Evolutionary conservation across 2,888 invertebrate genomes (phyloP), one percentile per base, ranked within the genome.

Genomic region (Brenthis ino): DNA sequence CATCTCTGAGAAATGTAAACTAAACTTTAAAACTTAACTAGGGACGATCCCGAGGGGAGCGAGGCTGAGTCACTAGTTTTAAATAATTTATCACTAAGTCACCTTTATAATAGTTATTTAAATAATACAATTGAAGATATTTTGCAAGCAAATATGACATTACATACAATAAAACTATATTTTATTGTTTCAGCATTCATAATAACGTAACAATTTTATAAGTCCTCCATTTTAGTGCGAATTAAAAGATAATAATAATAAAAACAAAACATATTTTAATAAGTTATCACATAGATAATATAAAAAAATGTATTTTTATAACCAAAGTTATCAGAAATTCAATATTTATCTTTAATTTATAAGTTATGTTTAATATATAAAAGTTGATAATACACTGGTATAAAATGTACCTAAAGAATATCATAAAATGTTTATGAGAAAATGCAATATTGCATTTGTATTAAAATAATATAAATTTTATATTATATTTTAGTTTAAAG

Each of bases 321-420:
- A 76, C 79, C 76, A 79, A 77, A 85, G 82, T 87, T 91, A 89
- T 90, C 89, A 79, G 71, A 77, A 80, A 79, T 74, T 80, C 77
- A 83, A 82, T 84, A 88, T 86, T 90, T 91, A 90, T 91, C 90
- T 84, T 82, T 79, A 79, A 85, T 84, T 86, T 87, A 20, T 20
- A 79, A 80, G 77, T 82, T 80, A 79, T 84, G 84, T 87, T 87
- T 84, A 80, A 83, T 80, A 80, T 81, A 83, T 75, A 74, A 68
- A 68, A 63, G 33, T 80, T 78, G 80, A 78, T 79, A 80, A 81
- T 82, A 77, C 28, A 33, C 37, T n/a, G 12, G 37, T 66, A 60
- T 58, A 57, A 65, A 56, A 68, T 47, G 28, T 56, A 65, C 16
- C 12, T 65, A 67, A 56, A 24, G 60, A 67, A 69, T 61, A 65